phyloP scores from a whole-genome alignment of 92 coral and sea anemone species.

The Parazoanthus atlanticus region DNA sequence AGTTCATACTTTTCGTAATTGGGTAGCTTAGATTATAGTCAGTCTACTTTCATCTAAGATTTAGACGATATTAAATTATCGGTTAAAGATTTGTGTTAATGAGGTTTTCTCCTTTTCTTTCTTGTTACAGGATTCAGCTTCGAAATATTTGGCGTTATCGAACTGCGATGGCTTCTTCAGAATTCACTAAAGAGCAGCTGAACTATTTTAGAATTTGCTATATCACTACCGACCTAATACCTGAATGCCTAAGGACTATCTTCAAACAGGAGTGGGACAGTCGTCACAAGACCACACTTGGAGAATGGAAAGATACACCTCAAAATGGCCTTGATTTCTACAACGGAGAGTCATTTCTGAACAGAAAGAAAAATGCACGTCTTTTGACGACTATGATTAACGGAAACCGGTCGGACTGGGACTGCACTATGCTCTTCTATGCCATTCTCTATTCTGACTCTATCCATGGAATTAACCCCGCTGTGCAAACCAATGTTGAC shows the following conservation, averaged over 20 bases:
- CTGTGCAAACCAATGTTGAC: slow-evolving; percentile 25
- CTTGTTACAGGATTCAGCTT: no score
- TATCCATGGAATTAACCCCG: slow-evolving; percentile 23
- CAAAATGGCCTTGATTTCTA: slow-evolving; percentile 38
- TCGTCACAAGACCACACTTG: slow-evolving; percentile 36
- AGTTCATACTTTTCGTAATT: no score
- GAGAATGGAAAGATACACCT: slow-evolving; percentile 30
- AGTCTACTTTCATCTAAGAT: no score
- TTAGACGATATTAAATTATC: no score
- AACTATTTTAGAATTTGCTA: slow-evolving; percentile 56
- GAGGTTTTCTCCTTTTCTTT: no score
- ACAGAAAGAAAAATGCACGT: slow-evolving; percentile 11
- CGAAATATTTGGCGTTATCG: no score
- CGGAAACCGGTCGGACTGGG: slow-evolving; percentile 54
- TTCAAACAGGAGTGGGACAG: slow-evolving; percentile 69
- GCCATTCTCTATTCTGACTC: slow-evolving; percentile 24
- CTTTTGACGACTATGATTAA: neutral
- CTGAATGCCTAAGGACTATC: slow-evolving; percentile 53
- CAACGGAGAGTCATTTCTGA: slow-evolving; percentile 45
- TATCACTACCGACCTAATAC: slow-evolving; percentile 41
- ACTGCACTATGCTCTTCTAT: slow-evolving; percentile 47
- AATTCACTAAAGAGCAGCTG: slow-evolving; percentile 46
- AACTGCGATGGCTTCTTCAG: neutral
- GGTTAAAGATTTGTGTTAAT: no score
- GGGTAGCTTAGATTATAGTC: no score